Evolutionary conservation across 1,140 invertebrate genomes (phyloP).

Genomic region (Maniola jurtina): DNA sequence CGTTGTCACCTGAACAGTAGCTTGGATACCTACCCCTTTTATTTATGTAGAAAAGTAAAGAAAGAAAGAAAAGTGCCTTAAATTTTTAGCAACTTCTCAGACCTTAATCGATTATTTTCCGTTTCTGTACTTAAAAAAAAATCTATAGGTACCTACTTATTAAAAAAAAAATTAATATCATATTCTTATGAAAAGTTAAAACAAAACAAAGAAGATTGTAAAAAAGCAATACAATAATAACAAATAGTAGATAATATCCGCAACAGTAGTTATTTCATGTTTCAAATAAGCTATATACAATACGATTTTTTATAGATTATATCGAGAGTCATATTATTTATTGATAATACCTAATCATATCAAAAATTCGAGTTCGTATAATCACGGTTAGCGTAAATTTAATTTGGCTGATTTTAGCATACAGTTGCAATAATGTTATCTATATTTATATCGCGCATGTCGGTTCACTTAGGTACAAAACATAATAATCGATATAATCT

Average conservation of each 20-base stretch:
- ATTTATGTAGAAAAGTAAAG: too few species aligned
- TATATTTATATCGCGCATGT: not conserved
- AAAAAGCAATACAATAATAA: not conserved
- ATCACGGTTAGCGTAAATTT: not conserved
- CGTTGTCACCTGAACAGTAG: too few species aligned
- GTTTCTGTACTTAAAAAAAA: too few species aligned
- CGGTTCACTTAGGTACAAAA: too few species aligned
- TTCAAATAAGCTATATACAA: not conserved
- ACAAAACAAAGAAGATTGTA: not conserved
- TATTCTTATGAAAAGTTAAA: not conserved
- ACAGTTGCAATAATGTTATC: not conserved
- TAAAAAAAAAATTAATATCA: too few species aligned
- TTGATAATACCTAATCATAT: constrained; percentile 10
- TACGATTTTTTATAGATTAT: not conserved
- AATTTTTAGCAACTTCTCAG: too few species aligned
- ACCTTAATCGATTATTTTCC: too few species aligned
- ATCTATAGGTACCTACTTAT: too few species aligned
- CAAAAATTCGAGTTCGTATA: not conserved
- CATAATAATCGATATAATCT: too few species aligned
- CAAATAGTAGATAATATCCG: not conserved
- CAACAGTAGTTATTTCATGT: not conserved
- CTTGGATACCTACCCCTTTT: too few species aligned
- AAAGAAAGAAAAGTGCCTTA: too few species aligned
- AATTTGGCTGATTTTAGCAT: not conserved
- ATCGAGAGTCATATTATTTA: not conserved